Conservation (phyloP, 2,113 vertebrate species). For the Scophthalmus maximus region DNA sequence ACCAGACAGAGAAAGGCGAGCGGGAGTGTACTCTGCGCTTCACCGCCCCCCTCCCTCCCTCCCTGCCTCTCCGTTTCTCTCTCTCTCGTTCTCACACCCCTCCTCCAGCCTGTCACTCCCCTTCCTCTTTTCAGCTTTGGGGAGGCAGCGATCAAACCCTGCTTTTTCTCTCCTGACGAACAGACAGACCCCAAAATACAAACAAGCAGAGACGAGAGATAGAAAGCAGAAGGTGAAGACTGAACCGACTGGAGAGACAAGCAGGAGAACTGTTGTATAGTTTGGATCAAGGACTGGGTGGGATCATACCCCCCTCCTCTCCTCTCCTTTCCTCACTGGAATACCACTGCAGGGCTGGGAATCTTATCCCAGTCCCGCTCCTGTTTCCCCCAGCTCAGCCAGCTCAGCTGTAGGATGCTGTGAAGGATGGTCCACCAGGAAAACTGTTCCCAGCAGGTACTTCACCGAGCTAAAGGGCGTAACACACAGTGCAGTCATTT, state of each 20-base stretch:
- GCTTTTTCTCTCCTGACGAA: constrained; percentile 64
- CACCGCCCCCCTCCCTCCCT: constrained; percentile 48
- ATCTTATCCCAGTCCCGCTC: constrained; percentile 55
- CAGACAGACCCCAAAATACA: constrained; percentile 71
- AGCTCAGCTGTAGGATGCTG: constrained; percentile 87
- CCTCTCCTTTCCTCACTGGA: constrained; percentile 48
- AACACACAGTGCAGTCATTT: not conserved
- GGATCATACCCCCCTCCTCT: constrained; percentile 41
- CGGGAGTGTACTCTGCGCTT: constrained; percentile 51
- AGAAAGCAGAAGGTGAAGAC: constrained; percentile 18
- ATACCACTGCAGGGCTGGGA: constrained; percentile 76
- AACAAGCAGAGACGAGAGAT: constrained; percentile 34
- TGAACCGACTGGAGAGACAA: constrained; percentile 55
- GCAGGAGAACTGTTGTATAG: constrained; percentile 69
- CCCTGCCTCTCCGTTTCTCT: constrained; percentile 27
- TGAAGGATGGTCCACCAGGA: constrained; percentile 97
- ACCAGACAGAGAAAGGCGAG: constrained; percentile 57
- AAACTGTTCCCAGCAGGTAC: constrained; percentile 93
- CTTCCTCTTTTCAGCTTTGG: constrained; percentile 67
- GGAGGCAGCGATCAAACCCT: constrained; percentile 78
- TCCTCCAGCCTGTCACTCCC: constrained; percentile 59
- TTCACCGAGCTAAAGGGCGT: constrained; percentile 18
- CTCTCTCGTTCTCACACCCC: constrained; percentile 68
- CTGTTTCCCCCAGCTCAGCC: constrained; percentile 62
- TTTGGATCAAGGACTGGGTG: constrained; percentile 70